A percentile compares a stretch with the other conserved stretches of the same genome.
Conservation (phyloP, 2,888 invertebrate genomes). For the Megastigmus dorsalis region DNA sequence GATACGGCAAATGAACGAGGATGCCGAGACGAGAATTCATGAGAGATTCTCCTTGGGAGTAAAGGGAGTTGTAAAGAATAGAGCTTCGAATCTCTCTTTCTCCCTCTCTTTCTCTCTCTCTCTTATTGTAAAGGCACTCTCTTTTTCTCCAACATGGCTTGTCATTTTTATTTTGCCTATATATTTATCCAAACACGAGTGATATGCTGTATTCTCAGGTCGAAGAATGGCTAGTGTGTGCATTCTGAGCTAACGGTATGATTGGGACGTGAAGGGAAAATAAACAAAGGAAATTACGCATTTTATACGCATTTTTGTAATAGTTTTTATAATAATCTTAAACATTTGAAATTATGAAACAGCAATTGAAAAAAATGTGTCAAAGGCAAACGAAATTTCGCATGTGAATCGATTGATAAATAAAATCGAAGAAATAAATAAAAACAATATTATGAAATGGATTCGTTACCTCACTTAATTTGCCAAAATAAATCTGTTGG, state of each 20-base stretch:
- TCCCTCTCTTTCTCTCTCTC: constrained; percentile 32
- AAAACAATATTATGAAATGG: too few species aligned
- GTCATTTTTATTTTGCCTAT: constrained; percentile 33
- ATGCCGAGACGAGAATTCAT: constrained; percentile 38
- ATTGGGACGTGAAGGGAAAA: not conserved
- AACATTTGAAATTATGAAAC: too few species aligned
- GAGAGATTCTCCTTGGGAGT: constrained; percentile 17
- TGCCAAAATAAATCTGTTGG: too few species aligned
- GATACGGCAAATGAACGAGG: constrained; percentile 52
- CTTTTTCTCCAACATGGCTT: too few species aligned
- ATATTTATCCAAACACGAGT: constrained; percentile 10
- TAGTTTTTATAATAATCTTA: too few species aligned
- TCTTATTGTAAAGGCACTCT: too few species aligned
- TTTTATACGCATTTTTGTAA: too few species aligned
- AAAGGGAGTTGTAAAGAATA: constrained; percentile 23
- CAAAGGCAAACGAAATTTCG: too few species aligned
- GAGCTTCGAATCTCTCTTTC: constrained; percentile 31
- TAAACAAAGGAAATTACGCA: constrained; percentile 1
- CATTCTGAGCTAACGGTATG: constrained; percentile 2
- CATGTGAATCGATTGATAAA: too few species aligned
- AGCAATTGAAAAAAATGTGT: too few species aligned
- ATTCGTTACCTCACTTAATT: too few species aligned
- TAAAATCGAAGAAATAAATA: too few species aligned
- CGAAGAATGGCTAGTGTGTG: constrained; percentile 17
- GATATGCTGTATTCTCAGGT: constrained; percentile 1